Evolutionary conservation across 2,888 invertebrate genomes (phyloP).

Genomic region (Acleris emargana): DNA sequence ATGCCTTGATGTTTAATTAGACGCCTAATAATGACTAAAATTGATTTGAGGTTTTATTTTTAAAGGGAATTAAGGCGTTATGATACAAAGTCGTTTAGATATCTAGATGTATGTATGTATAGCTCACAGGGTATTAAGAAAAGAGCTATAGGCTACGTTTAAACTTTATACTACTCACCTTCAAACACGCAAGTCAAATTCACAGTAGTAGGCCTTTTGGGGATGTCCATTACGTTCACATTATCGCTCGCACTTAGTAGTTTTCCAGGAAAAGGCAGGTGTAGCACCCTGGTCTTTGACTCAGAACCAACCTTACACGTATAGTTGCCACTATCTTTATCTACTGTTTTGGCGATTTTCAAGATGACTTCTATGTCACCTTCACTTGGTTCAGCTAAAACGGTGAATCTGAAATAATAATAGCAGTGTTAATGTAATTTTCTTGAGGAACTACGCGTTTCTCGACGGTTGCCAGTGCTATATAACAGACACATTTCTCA

Average conservation of each 20-base stretch:
- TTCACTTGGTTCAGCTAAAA: conserved; percentile 41
- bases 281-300: background rate
- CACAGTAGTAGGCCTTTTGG: conserved; percentile 42
- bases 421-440: too few relatives aligned
- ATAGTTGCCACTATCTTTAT: conserved; percentile 19
- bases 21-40: too few relatives aligned
- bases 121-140: too few relatives aligned
- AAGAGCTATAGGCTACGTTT: too few relatives aligned
- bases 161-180: conserved; percentile 52
- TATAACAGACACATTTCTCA: too few relatives aligned
- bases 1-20: too few relatives aligned
- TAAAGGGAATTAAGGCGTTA: too few relatives aligned
- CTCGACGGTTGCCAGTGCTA: too few relatives aligned
- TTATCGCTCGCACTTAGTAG: background rate
- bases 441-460: too few relatives aligned
- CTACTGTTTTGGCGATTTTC: conserved; percentile 14
- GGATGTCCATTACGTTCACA: background rate
- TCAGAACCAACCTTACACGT: background rate
- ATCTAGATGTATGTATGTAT: too few relatives aligned
- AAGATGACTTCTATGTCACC: conserved; percentile 39
- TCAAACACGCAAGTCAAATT: conserved; percentile 67
- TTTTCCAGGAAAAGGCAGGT: conserved; percentile 11
- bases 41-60: too few relatives aligned
- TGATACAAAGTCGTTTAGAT: too few relatives aligned
- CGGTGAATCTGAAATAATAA: conserved; percentile 24